Conservation (phyloP, 2,888 invertebrate species). For the Scelioninae gen. 1 region DNA sequence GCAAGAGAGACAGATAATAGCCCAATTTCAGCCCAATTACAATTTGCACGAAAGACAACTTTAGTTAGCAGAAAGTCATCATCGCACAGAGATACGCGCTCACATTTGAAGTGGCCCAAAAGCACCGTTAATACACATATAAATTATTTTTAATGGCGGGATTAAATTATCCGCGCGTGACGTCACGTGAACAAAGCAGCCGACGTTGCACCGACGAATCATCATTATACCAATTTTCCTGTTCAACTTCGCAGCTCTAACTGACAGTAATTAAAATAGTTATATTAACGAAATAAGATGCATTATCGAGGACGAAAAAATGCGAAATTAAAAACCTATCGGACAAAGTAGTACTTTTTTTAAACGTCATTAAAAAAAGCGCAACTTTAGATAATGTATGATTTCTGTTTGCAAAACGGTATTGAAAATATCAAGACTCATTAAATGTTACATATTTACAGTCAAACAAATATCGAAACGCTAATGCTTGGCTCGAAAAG, state of each 20-base stretch:
- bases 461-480: constrained; percentile 20
- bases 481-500: constrained; percentile 46
- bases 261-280: constrained; percentile 60
- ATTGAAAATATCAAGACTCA: constrained; percentile 43
- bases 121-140: constrained; percentile 47
- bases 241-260: constrained; percentile 52
- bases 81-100: constrained; percentile 16
- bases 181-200: constrained; percentile 50
- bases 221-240: constrained; percentile 47
- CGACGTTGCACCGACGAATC: constrained; percentile 36
- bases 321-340: constrained; percentile 16
- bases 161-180: constrained; percentile 57
- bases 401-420: constrained; percentile 4
- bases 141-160: constrained; percentile 59
- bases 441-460: constrained; percentile 21
- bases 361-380: neutral
- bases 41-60: constrained; percentile 50
- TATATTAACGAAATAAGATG: constrained; percentile 35
- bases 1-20: constrained; percentile 54
- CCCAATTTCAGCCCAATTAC: constrained; percentile 56
- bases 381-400: constrained; percentile 16
- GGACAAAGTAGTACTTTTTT: constrained; percentile 25
- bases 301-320: constrained; percentile 20
- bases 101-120: constrained; percentile 32
- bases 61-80: constrained; percentile 27